Conservation (phyloP, 1,140 invertebrate species). For the Cherax destructor region DNA sequence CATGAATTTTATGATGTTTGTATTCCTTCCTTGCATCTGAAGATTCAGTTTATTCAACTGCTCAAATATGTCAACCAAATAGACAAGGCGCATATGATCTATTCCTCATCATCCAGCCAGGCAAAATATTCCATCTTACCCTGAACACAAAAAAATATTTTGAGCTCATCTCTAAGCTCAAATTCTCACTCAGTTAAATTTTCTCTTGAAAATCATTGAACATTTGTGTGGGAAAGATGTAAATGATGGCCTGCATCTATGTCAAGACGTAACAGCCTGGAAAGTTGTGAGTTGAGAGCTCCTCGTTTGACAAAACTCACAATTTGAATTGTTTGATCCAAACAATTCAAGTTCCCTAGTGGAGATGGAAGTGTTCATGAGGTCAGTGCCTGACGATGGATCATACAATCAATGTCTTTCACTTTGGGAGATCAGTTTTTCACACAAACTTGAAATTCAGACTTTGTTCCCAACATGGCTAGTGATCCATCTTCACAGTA, state of each 20-base stretch:
- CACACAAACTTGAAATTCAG: neutral
- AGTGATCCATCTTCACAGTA: conserved; percentile 22
- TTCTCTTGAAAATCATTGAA: conserved; percentile 48
- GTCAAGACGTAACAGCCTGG: conserved; percentile 19
- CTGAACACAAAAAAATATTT: conserved; percentile 14
- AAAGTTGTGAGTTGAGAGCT: conserved; percentile 8
- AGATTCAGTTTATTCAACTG: conserved; percentile 27
- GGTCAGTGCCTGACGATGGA: conserved; percentile 14
- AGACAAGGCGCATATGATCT: conserved; percentile 13
- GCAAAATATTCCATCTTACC: conserved; percentile 43
- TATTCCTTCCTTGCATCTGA: conserved; percentile 48
- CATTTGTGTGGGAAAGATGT: conserved; percentile 38
- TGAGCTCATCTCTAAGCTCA: conserved; percentile 39
- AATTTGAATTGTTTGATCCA: conserved; percentile 42
- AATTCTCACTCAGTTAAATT: conserved; percentile 38
- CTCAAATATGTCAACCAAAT: conserved; percentile 31
- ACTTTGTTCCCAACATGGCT: conserved; percentile 26
- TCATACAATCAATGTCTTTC: conserved; percentile 20
- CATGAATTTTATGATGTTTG: conserved; percentile 36
- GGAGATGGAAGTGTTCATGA: conserved; percentile 31
- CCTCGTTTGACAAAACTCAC: conserved; percentile 2
- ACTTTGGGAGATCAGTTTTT: conserved; percentile 39
- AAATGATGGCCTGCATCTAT: conserved; percentile 37
- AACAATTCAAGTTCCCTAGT: conserved; percentile 32
- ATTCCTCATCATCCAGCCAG: conserved; percentile 34